Evolutionary conservation across 2,113 vertebrate genomes (phyloP), one percentile per base, ranked within the genome.

Genomic region (Oncorhynchus clarkii): DNA sequence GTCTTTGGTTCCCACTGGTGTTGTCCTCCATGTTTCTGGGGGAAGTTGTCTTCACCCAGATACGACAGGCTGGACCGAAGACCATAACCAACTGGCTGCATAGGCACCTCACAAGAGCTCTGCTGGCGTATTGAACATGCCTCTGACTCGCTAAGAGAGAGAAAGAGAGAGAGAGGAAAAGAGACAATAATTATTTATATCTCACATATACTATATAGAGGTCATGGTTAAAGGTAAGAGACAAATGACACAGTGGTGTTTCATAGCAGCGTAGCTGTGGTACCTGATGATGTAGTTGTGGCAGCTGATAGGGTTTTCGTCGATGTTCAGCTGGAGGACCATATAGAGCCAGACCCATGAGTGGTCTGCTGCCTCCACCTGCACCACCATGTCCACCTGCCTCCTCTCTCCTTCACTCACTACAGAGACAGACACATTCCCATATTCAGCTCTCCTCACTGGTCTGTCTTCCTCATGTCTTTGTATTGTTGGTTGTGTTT

Each of bases 51-150:
- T 54, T 95, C 94, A 90, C 96, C 95, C 78, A 94, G 76, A 64
- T 94, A 92, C 54, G 95, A 94, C 82, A 94, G 91, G 67, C 91
- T 93, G 78, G 93, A 94, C 31, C 91, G 92, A 22, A 90, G 91
- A 77, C 88, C 92, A 3, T 77, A 26, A 75, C 89, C 86, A 87
- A 79, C 87, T 81, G 84, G 27, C 87, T 90, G 71, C 87, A 84
- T 78, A 70, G 85, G 79, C 71, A 91, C 91, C 31, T 94, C 93
- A 1, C 91, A 87, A 49, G 92, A 93, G 7, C 87, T 89, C 1
- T 98, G 97, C 84, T 97, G 96, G 62, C 96, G 93, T 59, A 98
- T 92, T n/a, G 96, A 94, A 95, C 96, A 97, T 27, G 96, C 97
- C 84, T 99, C 96, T 1, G 91, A 87, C 27, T 97, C 95, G 87